phyloP scores from a whole-genome alignment of 2,113 vertebrate genomes.

The Erythrolamprus reginae region DNA sequence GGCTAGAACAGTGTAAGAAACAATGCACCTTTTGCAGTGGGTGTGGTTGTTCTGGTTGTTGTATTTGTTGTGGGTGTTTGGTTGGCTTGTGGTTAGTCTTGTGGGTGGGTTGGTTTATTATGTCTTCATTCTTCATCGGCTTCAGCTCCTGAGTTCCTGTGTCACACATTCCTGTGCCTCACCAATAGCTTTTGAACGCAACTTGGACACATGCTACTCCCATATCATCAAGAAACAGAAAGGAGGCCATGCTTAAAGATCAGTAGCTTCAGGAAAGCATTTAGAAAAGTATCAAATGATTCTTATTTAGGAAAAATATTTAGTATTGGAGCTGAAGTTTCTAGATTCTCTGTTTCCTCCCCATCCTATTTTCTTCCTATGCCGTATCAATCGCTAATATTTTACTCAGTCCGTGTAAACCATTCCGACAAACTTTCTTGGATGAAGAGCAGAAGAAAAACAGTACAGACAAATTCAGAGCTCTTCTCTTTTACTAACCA shows the following conservation, averaged over 20 bases:
- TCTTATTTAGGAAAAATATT: not conserved
- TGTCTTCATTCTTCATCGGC: too few species aligned
- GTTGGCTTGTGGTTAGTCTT: too few species aligned
- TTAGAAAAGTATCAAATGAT: not conserved
- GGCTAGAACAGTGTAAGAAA: too few species aligned
- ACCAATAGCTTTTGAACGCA: too few species aligned
- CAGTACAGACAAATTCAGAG: not conserved
- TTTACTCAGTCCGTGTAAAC: not conserved
- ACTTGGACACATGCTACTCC: too few species aligned
- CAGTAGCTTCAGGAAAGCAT: not conserved
- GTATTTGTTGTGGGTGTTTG: too few species aligned
- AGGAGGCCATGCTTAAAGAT: not conserved
- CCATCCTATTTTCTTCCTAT: not conserved
- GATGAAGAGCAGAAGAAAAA: not conserved
- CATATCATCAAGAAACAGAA: not conserved
- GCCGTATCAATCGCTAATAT: not conserved
- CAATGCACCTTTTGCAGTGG: too few species aligned
- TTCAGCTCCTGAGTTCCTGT: too few species aligned
- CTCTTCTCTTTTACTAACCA: not conserved
- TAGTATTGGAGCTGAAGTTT: not conserved
- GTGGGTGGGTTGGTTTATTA: too few species aligned
- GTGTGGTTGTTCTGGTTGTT: too few species aligned
- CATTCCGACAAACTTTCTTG: not conserved
- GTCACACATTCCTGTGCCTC: too few species aligned
- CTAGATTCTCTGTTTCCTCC: not conserved